These are phyloP conservation scores for Mantis religiosa DNA, from an alignment of 2,888 invertebrate species.

Conservation along the genomic window DNA sequence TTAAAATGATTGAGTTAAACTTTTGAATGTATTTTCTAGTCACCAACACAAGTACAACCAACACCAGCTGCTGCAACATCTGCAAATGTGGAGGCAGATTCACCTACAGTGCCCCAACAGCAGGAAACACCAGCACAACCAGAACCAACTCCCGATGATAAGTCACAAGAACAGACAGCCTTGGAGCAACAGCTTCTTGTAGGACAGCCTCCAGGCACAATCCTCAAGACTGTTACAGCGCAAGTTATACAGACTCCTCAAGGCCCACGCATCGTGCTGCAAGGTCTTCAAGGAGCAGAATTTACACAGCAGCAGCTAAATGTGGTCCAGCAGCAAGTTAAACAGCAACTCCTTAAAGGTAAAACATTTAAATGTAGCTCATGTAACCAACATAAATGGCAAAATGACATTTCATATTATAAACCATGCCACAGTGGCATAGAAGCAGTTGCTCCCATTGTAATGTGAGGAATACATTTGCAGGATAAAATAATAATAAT, in stretches of 20 bases:
- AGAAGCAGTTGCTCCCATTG: too few species aligned
- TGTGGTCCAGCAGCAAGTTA: conserved; percentile 83
- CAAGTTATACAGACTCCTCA: conserved; percentile 81
- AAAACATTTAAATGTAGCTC: conserved; percentile 20
- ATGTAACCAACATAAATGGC: neutral
- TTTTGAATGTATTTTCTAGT: neutral
- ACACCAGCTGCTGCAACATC: conserved; percentile 31
- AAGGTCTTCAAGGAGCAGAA: conserved; percentile 78
- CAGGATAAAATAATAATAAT: too few species aligned
- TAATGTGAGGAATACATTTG: too few species aligned
- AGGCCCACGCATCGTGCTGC: conserved; percentile 80
- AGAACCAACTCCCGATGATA: neutral
- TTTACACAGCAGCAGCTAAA: conserved; percentile 77
- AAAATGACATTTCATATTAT: too few species aligned
- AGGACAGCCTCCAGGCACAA: conserved; percentile 79
- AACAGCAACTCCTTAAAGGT: conserved; percentile 84
- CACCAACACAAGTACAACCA: neutral
- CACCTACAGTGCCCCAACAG: conserved; percentile 17
- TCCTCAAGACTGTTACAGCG: conserved; percentile 82
- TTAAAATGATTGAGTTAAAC: too few species aligned
- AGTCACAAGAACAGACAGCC: neutral
- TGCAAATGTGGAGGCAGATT: conserved; percentile 32
- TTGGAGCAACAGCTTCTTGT: conserved; percentile 50
- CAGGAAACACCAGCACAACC: neutral
- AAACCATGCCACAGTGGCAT: too few species aligned